These are phyloP conservation scores for Natator depressus DNA, from an alignment of 2,113 vertebrate species.

Conservation along the genomic window DNA sequence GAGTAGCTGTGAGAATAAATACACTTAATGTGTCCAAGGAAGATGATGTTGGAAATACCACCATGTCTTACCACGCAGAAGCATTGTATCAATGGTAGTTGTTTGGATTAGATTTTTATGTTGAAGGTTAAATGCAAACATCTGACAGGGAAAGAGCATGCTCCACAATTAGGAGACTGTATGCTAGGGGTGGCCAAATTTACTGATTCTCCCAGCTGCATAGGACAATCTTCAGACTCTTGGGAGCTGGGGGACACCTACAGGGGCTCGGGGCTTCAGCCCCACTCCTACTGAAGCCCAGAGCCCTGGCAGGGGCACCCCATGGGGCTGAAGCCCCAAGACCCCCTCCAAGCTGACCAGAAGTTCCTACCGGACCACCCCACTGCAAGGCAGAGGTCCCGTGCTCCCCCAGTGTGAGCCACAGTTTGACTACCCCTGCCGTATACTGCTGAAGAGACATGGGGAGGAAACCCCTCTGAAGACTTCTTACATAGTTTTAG, in stretches of 20 bases:
- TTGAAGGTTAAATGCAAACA: neutral
- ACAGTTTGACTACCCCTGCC: no score
- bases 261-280: no score
- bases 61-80: fast-evolving
- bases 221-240: no score
- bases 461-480: neutral
- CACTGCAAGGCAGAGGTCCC: no score
- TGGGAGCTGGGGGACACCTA: no score
- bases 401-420: no score
- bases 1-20: neutral
- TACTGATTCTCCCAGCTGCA: no score
- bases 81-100: neutral
- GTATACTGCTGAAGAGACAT: neutral
- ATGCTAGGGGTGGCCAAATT: neutral
- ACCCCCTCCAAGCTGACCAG: no score
- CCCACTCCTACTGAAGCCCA: no score
- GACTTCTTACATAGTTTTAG: neutral
- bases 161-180: neutral
- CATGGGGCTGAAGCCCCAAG: no score
- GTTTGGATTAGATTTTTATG: fast-evolving
- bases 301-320: no score
- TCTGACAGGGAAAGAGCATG: neutral
- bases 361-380: no score
- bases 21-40: fast-evolving
- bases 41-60: neutral